Evolutionary conservation across 2,888 invertebrate genomes (phyloP), one percentile per base, ranked within the genome.

Genomic region (Elegia similella): DNA sequence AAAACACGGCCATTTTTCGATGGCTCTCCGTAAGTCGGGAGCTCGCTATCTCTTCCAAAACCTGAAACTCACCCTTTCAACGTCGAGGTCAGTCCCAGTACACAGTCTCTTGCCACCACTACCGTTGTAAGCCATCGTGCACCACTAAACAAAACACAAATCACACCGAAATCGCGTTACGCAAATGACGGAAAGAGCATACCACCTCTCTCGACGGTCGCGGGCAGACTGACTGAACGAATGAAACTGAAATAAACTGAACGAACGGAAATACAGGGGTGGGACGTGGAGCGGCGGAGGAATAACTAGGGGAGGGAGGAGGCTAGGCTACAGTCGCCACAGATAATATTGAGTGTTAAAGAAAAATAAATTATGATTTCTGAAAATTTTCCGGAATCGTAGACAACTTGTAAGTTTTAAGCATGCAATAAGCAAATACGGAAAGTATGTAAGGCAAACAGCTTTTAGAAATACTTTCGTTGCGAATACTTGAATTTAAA

Each of bases 101-200:
- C 92, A 92, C 77, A 91, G 86, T 88, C 92, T 89, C 81, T 92
- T 92, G 78, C 86, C 88, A 84, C 93, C 93, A 92, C 94, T 93
- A 80, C 94, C 94, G 92, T 94, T 94, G 92, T 94, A 94, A 93
- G 94, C 94, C 94, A 94, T 94, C 86, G 89, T 93, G 92, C 86
- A 93, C 92, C 92, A 93, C 92, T 92, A 92, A 91, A 89, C 87
- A 88, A 87, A 88, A 88, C 88, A 91, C 88, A 82, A 88, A 89
- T 86, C 89, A 91, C 90, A 86, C 85, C 86, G 82, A 78, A 38
- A 86, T 84, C 89, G 84, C 88, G 89, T 80, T 88, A 69, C 62
- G 63, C 64, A 66, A 63, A 69, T 64, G 69, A 73, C 72, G 67
- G 73, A 76, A 69, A 71, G 69, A 76, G 66, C 69, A 74, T 62